A percentile compares a stretch with the other conserved stretches of the same genome.
These are phyloP conservation scores for Rissa tridactyla DNA, from an alignment of 2,113 vertebrate genomes.

Conservation along the genomic window DNA sequence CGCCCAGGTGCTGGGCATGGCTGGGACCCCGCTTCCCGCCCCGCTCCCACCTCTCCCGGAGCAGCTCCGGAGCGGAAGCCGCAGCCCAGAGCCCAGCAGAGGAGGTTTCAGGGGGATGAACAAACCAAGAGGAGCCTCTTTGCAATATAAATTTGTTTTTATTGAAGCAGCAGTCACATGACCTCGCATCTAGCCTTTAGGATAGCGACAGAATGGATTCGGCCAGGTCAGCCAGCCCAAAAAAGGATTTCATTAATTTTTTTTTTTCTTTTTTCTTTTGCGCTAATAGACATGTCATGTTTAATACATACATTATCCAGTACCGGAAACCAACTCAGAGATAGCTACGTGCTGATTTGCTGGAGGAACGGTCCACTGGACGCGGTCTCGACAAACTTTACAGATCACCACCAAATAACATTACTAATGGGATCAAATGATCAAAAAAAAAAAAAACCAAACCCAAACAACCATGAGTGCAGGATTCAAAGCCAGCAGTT, in stretches of 20 bases:
- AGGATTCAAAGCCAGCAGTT: slow-evolving; percentile 72
- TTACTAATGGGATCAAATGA: slow-evolving; percentile 70
- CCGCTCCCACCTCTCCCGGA: neutral
- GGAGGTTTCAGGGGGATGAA: neutral
- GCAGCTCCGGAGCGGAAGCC: rapidly evolving
- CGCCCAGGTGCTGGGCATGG: rapidly evolving
- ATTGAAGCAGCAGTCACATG: slow-evolving; percentile 85
- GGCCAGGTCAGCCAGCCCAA: slow-evolving; percentile 70
- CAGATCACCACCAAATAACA: slow-evolving; percentile 72
- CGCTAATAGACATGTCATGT: slow-evolving; percentile 77
- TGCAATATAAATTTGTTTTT: slow-evolving; percentile 82
- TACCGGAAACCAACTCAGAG: slow-evolving; percentile 73
- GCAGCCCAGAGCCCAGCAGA: neutral
- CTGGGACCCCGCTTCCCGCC: rapidly evolving
- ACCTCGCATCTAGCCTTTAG: slow-evolving; percentile 77
- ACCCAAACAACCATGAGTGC: slow-evolving; percentile 64
- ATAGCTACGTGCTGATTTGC: slow-evolving; percentile 71
- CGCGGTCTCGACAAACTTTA: slow-evolving; percentile 67
- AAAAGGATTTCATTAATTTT: slow-evolving; percentile 50
- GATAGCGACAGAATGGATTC: slow-evolving; percentile 71
- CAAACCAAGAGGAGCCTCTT: slow-evolving; percentile 56
- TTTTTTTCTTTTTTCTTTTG: slow-evolving; percentile 59
- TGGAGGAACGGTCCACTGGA: slow-evolving; percentile 73
- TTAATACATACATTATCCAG: slow-evolving; percentile 80
- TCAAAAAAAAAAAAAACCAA: slow-evolving; percentile 10